phyloP scores from a whole-genome alignment of 2,113 vertebrate species.

The Apteryx mantelli region DNA sequence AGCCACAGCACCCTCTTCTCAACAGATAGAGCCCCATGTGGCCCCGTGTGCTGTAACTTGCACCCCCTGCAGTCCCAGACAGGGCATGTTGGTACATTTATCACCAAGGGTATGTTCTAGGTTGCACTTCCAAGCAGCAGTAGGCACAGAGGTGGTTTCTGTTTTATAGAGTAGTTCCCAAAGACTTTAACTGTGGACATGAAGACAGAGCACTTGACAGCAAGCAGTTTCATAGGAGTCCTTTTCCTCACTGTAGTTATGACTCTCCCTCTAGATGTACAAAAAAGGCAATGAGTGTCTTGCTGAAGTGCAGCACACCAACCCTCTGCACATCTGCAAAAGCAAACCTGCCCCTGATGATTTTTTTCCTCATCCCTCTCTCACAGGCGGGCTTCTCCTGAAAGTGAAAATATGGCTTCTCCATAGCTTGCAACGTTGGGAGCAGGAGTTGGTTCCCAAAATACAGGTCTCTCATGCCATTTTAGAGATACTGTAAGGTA shows the following conservation, averaged over 20 bases:
- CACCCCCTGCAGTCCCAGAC: background rate
- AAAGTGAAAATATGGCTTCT: background rate
- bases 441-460: background rate
- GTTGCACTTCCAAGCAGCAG: background rate
- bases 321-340: background rate
- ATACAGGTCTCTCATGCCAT: background rate
- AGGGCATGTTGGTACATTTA: background rate
- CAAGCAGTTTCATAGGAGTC: background rate
- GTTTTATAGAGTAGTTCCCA: background rate
- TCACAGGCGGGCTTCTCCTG: background rate
- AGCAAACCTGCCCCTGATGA: background rate
- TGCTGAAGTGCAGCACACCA: background rate
- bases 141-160: background rate
- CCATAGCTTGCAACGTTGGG: background rate
- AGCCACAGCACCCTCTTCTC: background rate
- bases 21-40: rapidly evolving
- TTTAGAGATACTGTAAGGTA: background rate
- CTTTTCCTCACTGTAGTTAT: background rate
- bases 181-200: background rate
- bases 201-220: background rate
- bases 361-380: background rate
- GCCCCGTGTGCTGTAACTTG: background rate
- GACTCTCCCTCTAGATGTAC: background rate
- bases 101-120: background rate
- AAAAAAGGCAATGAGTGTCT: background rate